These are phyloP conservation scores for Trididemnum miniatum DNA, from an alignment of 23 tunicate genomes.

Conservation along the genomic window DNA sequence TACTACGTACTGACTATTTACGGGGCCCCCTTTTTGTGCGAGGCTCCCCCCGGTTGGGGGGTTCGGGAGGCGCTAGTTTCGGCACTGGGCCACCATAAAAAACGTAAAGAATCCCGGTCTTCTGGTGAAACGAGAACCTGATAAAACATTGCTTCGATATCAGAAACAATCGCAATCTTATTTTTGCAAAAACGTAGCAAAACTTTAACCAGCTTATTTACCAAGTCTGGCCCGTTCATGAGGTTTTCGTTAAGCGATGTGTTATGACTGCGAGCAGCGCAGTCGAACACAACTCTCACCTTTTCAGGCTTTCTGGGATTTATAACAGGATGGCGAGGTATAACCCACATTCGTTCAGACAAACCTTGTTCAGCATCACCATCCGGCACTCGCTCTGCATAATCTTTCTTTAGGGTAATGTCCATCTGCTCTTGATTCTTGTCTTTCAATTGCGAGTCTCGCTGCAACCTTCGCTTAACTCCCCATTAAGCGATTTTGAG, in stretches of 20 bases:
- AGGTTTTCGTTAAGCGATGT: not conserved
- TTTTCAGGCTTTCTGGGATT: slow-evolving; percentile 19
- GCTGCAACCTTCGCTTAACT: not conserved
- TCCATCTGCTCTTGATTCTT: slow-evolving; percentile 4
- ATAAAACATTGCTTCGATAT: slow-evolving; percentile 34
- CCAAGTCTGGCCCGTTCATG: slow-evolving; percentile 47
- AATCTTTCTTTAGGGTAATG: not conserved
- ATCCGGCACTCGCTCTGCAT: slow-evolving; percentile 9
- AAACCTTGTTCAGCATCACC: not conserved
- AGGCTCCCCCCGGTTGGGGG: too few species aligned
- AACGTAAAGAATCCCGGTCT: slow-evolving; percentile 20
- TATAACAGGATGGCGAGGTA: slow-evolving; percentile 16
- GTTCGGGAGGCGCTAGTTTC: too few species aligned
- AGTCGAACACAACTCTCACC: slow-evolving; percentile 23
- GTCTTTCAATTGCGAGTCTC: not conserved
- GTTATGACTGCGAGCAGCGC: not conserved
- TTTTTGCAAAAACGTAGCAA: slow-evolving; percentile 25
- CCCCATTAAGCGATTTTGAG: not conserved
- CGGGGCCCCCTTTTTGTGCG: too few species aligned
- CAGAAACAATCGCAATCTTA: slow-evolving; percentile 24
- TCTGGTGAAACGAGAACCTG: slow-evolving; percentile 25
- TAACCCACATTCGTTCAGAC: not conserved
- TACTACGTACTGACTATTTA: too few species aligned
- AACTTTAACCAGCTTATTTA: slow-evolving; percentile 17
- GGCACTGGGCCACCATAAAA: too few species aligned